Conservation (phyloP, 2,113 vertebrate genomes). For the Holacanthus passer region DNA sequence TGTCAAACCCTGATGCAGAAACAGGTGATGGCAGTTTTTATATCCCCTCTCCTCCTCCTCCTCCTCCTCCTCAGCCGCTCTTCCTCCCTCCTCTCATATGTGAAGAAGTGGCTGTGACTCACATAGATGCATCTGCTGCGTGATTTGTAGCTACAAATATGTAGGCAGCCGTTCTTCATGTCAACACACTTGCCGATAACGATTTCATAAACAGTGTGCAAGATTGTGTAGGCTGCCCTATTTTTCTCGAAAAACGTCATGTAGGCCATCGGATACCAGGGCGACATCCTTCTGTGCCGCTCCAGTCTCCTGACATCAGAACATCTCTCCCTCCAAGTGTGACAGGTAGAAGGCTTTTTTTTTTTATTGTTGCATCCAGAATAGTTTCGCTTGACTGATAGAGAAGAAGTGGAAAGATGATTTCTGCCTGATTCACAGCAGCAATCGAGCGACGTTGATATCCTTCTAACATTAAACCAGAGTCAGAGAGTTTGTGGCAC, state of each 20-base stretch:
- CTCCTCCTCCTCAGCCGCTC: background rate
- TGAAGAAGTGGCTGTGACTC: conserved; percentile 52
- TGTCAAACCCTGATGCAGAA: background rate
- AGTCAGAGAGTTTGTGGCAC: background rate
- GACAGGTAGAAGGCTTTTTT: conserved; percentile 29
- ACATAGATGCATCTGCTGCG: conserved; percentile 44
- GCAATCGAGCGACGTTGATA: background rate
- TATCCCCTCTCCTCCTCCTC: background rate
- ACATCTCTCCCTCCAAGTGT: conserved; percentile 6
- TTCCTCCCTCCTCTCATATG: conserved; percentile 30
- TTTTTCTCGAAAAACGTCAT: conserved; percentile 65
- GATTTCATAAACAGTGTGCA: conserved; percentile 49
- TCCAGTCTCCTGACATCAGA: conserved; percentile 60
- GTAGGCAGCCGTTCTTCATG: conserved; percentile 54
- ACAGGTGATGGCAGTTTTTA: background rate
- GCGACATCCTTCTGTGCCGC: conserved; percentile 52
- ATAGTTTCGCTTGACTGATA: conserved; percentile 9
- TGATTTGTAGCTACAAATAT: conserved; percentile 42
- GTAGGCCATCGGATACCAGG: conserved; percentile 71
- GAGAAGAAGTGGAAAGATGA: background rate
- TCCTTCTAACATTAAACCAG: background rate
- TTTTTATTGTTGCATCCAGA: background rate
- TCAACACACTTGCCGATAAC: conserved; percentile 40
- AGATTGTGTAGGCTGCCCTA: conserved; percentile 71
- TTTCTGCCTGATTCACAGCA: background rate